Conservation (phyloP, 2,888 invertebrate genomes). For the Ochropleura plecta region DNA sequence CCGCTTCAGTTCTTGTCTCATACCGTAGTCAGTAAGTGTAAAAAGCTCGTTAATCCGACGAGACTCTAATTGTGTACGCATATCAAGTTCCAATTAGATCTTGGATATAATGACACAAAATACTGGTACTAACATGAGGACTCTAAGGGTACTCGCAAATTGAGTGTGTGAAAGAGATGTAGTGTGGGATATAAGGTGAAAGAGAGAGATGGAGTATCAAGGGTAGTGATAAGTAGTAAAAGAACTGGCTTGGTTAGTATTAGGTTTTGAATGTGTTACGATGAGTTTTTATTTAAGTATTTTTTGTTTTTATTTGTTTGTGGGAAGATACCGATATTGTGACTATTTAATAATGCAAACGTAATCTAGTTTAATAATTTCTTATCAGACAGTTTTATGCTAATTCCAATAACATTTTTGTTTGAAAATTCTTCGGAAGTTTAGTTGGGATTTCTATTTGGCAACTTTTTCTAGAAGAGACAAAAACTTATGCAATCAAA, state of each 20-base stretch:
- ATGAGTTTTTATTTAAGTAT: slow-evolving; percentile 9
- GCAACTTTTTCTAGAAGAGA: background rate
- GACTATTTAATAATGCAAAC: background rate
- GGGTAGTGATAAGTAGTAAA: slow-evolving; percentile 33
- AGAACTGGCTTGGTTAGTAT: slow-evolving; percentile 38
- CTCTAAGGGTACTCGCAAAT: slow-evolving; percentile 59
- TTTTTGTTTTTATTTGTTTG: slow-evolving; percentile 5
- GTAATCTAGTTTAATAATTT: background rate
- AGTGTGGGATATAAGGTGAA: slow-evolving; percentile 8
- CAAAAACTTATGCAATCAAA: slow-evolving; percentile 4
- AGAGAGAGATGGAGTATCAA: slow-evolving; percentile 40
- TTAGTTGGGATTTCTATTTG: background rate
- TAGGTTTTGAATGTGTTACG: slow-evolving; percentile 15
- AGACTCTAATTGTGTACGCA: slow-evolving; percentile 85
- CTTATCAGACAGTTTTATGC: background rate
- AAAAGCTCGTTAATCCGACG: slow-evolving; percentile 86
- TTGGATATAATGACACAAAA: slow-evolving; percentile 82
- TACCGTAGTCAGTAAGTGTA: slow-evolving; percentile 70
- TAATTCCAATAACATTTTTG: background rate
- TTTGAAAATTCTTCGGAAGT: background rate
- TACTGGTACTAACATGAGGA: slow-evolving; percentile 56
- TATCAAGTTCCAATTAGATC: slow-evolving; percentile 88
- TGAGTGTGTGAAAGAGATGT: slow-evolving; percentile 54
- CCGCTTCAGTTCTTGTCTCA: slow-evolving; percentile 59
- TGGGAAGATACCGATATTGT: background rate